Conservation (phyloP, 2,797 vertebrate genomes). For the Oceanodroma leucorhoa region DNA sequence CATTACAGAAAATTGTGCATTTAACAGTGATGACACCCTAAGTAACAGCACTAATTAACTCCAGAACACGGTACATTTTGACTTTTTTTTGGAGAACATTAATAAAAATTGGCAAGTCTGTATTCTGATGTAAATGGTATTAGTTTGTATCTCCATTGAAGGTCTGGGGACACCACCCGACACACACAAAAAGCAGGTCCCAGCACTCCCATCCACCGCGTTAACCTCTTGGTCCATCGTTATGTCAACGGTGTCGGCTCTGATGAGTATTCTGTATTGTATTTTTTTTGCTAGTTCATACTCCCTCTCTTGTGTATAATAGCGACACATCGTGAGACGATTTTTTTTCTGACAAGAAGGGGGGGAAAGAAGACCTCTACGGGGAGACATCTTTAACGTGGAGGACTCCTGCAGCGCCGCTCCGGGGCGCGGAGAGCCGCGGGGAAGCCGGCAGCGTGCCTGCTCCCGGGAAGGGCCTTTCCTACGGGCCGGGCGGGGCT, state of each 20-base stretch:
- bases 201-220: rapidly evolving
- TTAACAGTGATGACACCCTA: too few relatives aligned
- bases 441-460: neutral
- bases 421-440: too few relatives aligned
- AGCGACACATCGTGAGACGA: neutral
- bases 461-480: too few relatives aligned
- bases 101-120: too few relatives aligned
- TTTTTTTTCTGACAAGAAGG: too few relatives aligned
- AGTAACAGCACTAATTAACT: neutral
- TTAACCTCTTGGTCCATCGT: rapidly evolving
- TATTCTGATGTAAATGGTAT: rapidly evolving
- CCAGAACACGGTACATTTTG: rapidly evolving
- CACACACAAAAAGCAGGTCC: too few relatives aligned
- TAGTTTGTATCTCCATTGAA: too few relatives aligned
- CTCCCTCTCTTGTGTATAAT: rapidly evolving
- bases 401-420: neutral
- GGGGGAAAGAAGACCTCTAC: neutral
- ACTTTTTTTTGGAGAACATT: neutral
- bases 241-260: rapidly evolving
- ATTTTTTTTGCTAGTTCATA: neutral
- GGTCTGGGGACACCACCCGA: too few relatives aligned
- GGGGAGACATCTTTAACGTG: neutral
- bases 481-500: neutral
- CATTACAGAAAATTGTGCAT: neutral
- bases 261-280: rapidly evolving